A percentile compares a stretch with the other conserved stretches of the same genome.
Evolutionary conservation across 2,113 vertebrate genomes (phyloP).

Genomic region (Okapia johnstoni): DNA sequence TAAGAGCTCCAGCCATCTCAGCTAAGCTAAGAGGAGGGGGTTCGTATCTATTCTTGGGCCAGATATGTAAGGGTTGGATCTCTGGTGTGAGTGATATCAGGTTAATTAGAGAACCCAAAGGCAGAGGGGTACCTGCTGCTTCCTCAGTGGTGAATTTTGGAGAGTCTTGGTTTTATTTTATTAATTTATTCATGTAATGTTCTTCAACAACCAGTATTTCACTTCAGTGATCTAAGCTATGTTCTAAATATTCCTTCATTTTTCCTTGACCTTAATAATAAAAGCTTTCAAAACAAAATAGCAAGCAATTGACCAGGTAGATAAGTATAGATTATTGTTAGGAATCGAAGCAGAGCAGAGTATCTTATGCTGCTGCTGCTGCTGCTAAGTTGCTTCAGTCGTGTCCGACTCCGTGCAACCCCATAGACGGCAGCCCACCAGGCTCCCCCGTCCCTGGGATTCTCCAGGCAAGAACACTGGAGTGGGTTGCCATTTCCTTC

Average conservation of each 20-base stretch:
- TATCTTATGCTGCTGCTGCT: too few relatives aligned
- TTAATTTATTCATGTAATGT: neutral
- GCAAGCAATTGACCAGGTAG: neutral
- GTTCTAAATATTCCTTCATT: neutral
- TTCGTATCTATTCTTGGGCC: neutral
- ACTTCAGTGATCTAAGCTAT: neutral
- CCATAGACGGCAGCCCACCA: too few relatives aligned
- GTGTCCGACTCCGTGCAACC: too few relatives aligned
- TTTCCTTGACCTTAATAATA: neutral
- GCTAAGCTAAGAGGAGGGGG: neutral
- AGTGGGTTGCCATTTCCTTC: too few relatives aligned
- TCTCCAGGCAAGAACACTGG: too few relatives aligned
- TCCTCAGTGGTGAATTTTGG: neutral
- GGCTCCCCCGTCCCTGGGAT: too few relatives aligned
- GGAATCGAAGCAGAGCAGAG: neutral
- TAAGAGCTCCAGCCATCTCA: neutral
- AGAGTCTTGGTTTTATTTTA: neutral
- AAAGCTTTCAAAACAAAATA: neutral
- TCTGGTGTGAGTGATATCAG: accelerated
- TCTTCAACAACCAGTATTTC: neutral
- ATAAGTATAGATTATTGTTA: neutral
- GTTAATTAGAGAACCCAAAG: neutral
- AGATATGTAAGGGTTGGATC: neutral
- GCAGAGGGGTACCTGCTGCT: neutral
- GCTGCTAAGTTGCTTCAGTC: too few relatives aligned